These are phyloP conservation scores for Druon quercuslanigerum DNA, from an alignment of 1,140 invertebrate genomes.

Conservation along the genomic window DNA sequence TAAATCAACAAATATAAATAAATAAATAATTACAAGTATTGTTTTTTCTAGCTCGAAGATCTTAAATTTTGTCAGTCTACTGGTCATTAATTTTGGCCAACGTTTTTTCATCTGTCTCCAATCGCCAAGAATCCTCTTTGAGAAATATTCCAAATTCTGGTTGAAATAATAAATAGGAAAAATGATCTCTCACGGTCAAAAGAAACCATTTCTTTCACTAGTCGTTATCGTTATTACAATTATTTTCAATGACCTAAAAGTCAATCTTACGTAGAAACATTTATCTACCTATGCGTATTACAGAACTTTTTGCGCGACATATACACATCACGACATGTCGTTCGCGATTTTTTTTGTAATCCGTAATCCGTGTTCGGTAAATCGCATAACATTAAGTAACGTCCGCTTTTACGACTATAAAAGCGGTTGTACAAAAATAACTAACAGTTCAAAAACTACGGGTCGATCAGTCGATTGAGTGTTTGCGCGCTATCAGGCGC, in stretches of 20 bases:
- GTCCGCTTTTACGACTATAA: slow-evolving; percentile 58
- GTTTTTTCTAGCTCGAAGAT: too few species aligned
- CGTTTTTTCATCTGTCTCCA: too few species aligned
- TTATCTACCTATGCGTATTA: slow-evolving; percentile 22
- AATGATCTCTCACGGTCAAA: too few species aligned
- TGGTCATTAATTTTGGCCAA: too few species aligned
- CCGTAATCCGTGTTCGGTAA: slow-evolving; percentile 39
- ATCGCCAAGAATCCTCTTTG: too few species aligned
- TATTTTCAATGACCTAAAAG: slow-evolving; percentile 32
- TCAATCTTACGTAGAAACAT: slow-evolving; percentile 13
- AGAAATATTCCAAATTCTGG: too few species aligned
- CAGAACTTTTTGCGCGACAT: slow-evolving; percentile 17
- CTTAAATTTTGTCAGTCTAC: too few species aligned
- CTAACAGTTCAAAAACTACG: slow-evolving; percentile 50
- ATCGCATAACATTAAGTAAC: slow-evolving; percentile 54
- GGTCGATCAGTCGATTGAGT: slow-evolving; percentile 55
- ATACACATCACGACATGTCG: slow-evolving; percentile 27
- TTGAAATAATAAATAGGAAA: too few species aligned
- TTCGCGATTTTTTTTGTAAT: slow-evolving; percentile 5
- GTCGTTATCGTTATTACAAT: slow-evolving; percentile 12
- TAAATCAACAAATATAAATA: too few species aligned
- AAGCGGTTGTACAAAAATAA: slow-evolving; percentile 60
- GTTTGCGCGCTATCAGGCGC: neutral
- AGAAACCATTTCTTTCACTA: neutral
- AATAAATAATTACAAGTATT: too few species aligned